Evolutionary conservation across 2,797 vertebrate genomes (phyloP).

Genomic region (Picus viridis): DNA sequence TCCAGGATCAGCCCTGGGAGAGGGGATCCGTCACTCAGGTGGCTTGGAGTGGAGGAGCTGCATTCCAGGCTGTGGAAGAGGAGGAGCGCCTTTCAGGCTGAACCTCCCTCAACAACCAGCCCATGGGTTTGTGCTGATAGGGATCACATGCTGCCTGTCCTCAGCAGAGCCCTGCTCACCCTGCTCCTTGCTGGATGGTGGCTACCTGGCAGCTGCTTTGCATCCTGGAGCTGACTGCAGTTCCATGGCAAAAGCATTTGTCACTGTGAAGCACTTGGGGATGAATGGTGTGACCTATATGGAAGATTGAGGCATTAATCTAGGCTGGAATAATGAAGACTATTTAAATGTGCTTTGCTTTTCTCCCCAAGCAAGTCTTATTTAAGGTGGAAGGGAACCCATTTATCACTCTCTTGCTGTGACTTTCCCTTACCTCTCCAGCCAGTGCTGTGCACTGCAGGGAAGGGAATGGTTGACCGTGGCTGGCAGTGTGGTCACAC

Average conservation of each 20-base stretch:
- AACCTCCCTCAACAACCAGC: not conserved
- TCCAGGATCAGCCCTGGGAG: not conserved
- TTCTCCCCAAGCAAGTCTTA: not conserved
- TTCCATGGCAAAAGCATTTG: not conserved
- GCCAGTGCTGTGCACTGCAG: not conserved
- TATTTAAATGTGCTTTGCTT: not conserved
- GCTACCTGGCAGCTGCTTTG: not conserved
- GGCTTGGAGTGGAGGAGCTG: not conserved
- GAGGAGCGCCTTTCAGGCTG: not conserved
- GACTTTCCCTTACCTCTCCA: not conserved
- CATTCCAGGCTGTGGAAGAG: not conserved
- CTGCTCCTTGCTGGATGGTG: not conserved
- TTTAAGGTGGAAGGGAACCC: not conserved
- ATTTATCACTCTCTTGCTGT: not conserved
- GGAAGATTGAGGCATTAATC: not conserved
- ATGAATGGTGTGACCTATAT: not conserved
- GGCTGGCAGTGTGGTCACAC: not conserved
- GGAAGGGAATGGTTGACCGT: not conserved
- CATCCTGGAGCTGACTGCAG: not conserved
- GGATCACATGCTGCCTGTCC: not conserved
- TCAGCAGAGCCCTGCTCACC: not conserved
- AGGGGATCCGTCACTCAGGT: not conserved
- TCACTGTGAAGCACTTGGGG: not conserved
- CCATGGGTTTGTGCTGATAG: not conserved
- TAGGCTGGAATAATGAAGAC: not conserved